Evolutionary conservation across 2,888 invertebrate genomes (phyloP).

Genomic region (Drosophila seclusa): DNA sequence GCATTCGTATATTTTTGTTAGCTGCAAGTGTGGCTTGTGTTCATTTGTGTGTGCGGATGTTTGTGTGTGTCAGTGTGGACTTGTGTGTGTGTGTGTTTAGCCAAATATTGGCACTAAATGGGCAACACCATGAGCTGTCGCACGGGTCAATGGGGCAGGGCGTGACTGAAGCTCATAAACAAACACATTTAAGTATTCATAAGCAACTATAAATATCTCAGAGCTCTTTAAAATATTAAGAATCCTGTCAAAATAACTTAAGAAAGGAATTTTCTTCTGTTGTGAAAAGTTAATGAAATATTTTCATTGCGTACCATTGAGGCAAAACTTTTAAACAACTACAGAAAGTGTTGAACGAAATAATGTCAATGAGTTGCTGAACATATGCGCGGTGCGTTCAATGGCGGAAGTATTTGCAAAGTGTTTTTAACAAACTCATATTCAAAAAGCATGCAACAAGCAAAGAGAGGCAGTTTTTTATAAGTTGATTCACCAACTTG

Average conservation of each 20-base stretch:
- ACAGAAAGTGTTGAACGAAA: conserved; percentile 24
- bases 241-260: background rate
- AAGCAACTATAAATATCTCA: background rate
- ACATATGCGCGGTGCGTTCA: background rate
- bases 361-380: background rate
- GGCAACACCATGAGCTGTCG: conserved; percentile 3
- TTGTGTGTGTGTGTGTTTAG: conserved; percentile 18
- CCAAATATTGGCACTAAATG: conserved; percentile 54
- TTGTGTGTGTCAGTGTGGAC: conserved; percentile 3
- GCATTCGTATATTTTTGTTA: conserved; percentile 44
- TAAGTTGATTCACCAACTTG: too few relatives aligned
- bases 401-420: background rate
- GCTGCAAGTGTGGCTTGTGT: conserved; percentile 17
- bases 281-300: background rate
- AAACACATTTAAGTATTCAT: background rate
- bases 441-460: background rate
- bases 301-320: background rate
- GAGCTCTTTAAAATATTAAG: background rate
- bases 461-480: background rate
- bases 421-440: background rate
- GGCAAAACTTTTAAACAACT: conserved; percentile 8
- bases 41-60: conserved; percentile 1
- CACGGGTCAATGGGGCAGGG: background rate
- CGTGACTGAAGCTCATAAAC: background rate
- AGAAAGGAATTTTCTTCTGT: background rate